Conservation (phyloP, 2,113 vertebrate species). For the Otocyon megalotis region DNA sequence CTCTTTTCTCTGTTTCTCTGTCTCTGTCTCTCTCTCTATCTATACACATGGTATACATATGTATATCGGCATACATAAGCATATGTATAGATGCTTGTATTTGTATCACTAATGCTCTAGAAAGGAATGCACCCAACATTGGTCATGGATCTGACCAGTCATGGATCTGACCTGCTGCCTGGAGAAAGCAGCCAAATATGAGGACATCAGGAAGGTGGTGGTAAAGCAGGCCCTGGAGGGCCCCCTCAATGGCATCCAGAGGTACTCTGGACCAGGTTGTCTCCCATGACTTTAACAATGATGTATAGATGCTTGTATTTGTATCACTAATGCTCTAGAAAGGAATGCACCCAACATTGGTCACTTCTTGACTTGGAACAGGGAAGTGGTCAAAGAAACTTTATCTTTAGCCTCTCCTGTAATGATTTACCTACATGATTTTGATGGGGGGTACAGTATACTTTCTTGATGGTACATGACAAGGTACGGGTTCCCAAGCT, state of each 20-base stretch:
- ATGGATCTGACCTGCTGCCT: neutral
- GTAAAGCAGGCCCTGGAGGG: neutral
- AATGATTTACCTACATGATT: neutral
- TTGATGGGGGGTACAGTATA: neutral
- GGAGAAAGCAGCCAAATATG: neutral
- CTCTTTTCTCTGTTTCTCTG: neutral
- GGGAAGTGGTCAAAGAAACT: neutral
- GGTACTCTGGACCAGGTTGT: neutral
- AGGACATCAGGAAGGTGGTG: neutral
- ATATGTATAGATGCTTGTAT: too few relatives aligned
- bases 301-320: neutral
- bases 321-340: neutral
- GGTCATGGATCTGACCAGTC: too few relatives aligned
- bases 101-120: neutral
- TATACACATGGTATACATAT: neutral
- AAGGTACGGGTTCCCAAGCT: neutral
- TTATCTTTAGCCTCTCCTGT: neutral
- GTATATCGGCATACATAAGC: neutral
- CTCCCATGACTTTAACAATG: neutral
- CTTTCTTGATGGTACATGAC: neutral
- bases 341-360: neutral
- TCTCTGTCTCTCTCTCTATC: neutral
- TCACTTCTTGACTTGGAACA: neutral
- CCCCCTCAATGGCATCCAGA: neutral
- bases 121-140: neutral